Evolutionary conservation across 2,888 invertebrate species (phyloP).

Genomic region (Oxycera nigricornis): DNA sequence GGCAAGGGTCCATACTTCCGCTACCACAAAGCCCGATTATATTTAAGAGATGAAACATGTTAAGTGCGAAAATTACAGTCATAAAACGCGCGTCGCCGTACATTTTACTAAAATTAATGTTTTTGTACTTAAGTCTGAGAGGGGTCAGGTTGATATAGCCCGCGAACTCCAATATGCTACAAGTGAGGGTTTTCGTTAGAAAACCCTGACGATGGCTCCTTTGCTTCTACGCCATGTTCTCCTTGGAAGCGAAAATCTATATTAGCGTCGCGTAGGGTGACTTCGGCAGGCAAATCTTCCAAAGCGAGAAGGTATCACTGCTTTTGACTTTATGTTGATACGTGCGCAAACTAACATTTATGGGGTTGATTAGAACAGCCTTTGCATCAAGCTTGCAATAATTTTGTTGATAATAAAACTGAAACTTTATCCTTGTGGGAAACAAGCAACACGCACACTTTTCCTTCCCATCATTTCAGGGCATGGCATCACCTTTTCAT

Average conservation of each 20-base stretch:
- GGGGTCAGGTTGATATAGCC: background rate
- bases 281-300: background rate
- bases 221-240: background rate
- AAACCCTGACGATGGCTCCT: background rate
- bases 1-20: conserved; percentile 15
- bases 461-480: no score
- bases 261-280: background rate
- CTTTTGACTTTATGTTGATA: background rate
- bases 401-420: no score
- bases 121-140: background rate
- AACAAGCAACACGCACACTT: no score
- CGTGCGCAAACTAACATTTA: no score
- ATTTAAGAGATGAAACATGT: conserved; percentile 41
- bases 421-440: no score
- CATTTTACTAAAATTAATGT: conserved; percentile 40
- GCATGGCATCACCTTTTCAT: no score
- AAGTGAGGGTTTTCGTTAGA: background rate
- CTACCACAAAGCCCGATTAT: conserved; percentile 38
- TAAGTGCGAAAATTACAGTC: conserved; percentile 40
- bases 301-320: background rate
- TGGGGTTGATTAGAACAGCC: no score
- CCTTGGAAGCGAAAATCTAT: background rate
- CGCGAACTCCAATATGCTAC: background rate
- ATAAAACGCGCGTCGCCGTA: conserved; percentile 37
- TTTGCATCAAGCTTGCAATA: no score